A percentile compares a stretch with the other conserved stretches of the same genome.
These are phyloP conservation scores for Porites lutea DNA, from an alignment of 64 coral and sea anemone species.

Conservation along the genomic window DNA sequence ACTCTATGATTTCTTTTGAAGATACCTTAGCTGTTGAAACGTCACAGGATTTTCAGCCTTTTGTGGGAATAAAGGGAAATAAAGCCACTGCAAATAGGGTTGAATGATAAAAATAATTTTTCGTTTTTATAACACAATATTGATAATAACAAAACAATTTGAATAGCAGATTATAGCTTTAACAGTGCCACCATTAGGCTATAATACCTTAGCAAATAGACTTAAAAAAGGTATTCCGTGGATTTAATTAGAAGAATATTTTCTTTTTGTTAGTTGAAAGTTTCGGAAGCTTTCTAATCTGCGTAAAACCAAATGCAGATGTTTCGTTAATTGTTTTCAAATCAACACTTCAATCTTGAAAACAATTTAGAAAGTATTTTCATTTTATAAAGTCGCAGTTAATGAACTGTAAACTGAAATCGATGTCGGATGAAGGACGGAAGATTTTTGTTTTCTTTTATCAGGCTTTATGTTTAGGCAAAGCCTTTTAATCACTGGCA, in stretches of 20 bases:
- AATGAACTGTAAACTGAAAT: neutral
- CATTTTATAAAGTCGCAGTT: neutral
- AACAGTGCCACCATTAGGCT: neutral
- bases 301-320: neutral
- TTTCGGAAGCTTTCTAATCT: slow-evolving; percentile 17
- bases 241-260: neutral
- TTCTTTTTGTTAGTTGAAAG: neutral
- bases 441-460: neutral
- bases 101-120: neutral
- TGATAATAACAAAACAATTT: neutral
- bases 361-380: neutral
- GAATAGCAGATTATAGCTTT: neutral
- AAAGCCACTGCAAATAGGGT: neutral
- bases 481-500: neutral
- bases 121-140: too few species aligned
- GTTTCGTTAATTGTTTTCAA: neutral
- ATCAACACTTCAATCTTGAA: neutral
- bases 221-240: neutral
- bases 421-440: neutral
- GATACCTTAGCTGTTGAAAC: too few species aligned
- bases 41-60: too few species aligned
- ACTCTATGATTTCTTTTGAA: too few species aligned
- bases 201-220: neutral
- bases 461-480: neutral
- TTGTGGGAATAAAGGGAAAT: too few species aligned